Evolutionary conservation across 1,140 invertebrate species (phyloP), one percentile per base, ranked within the genome.

Genomic region (Drosophila grimshawi): DNA sequence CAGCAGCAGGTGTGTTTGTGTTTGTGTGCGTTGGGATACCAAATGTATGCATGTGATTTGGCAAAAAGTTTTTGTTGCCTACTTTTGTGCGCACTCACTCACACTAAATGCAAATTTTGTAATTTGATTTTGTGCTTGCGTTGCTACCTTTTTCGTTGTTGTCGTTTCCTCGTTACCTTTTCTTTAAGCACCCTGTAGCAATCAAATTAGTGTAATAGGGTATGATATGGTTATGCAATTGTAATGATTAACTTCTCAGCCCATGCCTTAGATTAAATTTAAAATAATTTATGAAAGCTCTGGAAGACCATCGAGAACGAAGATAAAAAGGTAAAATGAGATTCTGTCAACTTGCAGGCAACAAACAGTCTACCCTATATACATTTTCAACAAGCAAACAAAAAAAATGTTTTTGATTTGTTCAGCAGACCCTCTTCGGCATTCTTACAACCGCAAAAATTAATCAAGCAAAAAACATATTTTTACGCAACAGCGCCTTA

Each of bases 381-480:
- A 19, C 19, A 19, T 19, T 19, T 19, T 1, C 19, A 1, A 19
- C 19, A 19, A 19, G 1, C 19, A 1, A 19, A n/a, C n/a, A 19
- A 19, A 19, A 19, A 19, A 19, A 57, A 78, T 63, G 41, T 63
- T 74, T 69, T 62, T 69, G 48, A 63, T 74, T 81, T 68, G 67
- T 70, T 79, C 55, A n/a, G 62, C 53, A 41, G 19, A 67, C 46
- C 57, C 55, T 60, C 55, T 67, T 59, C 45, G 61, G 33, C 37
- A 43, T 65, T 62, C 72, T 80, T 77, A 77, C 63, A 71, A 68
- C 73, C 81, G 53, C 79, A 76, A 82, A 88, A 88, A 88, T 88
- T 88, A 88, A 89, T 88, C 83, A 88, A 83, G 83, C 78, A 80
- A 68, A 86, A 77, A 88, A 80, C 63, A 81, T 46, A 67, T 67